Evolutionary conservation across 1,140 invertebrate species (phyloP).

Genomic region (Manduca sexta): DNA sequence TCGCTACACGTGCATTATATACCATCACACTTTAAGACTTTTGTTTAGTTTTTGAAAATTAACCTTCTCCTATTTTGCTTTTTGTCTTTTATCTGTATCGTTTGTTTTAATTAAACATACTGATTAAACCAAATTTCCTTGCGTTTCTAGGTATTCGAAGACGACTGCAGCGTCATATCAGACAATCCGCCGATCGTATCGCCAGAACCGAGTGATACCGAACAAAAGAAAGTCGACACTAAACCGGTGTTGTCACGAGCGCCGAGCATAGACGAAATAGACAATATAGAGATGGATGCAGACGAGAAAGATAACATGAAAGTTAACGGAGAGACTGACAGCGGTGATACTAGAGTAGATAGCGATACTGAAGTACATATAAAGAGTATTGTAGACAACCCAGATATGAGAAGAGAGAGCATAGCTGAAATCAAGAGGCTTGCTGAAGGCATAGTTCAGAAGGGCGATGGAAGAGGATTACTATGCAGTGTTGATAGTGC

Average conservation of each 20-base stretch:
- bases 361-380: conserved; percentile 52
- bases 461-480: conserved; percentile 51
- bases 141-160: conserved; percentile 72
- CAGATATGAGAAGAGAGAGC: conserved; percentile 60
- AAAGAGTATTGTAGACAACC: conserved; percentile 62
- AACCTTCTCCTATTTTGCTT: too few species aligned
- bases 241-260: conserved; percentile 56
- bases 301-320: conserved; percentile 38
- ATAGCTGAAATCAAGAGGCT: conserved; percentile 65
- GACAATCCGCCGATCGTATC: conserved; percentile 71
- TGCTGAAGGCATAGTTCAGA: conserved; percentile 66
- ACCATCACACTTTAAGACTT: too few species aligned
- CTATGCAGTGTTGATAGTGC: conserved; percentile 61
- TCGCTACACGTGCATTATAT: too few species aligned
- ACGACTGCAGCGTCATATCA: conserved; percentile 73
- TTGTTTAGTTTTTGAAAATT: background rate
- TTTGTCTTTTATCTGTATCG: too few species aligned
- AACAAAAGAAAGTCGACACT: conserved; percentile 54
- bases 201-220: conserved; percentile 61
- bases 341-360: conserved; percentile 46
- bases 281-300: conserved; percentile 68
- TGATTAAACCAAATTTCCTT: too few species aligned
- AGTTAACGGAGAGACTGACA: conserved; percentile 63
- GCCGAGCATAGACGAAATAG: conserved; percentile 64
- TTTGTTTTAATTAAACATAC: too few species aligned